Conservation (phyloP, 2,888 invertebrate genomes). For the Cryptocheilus praepositus region DNA sequence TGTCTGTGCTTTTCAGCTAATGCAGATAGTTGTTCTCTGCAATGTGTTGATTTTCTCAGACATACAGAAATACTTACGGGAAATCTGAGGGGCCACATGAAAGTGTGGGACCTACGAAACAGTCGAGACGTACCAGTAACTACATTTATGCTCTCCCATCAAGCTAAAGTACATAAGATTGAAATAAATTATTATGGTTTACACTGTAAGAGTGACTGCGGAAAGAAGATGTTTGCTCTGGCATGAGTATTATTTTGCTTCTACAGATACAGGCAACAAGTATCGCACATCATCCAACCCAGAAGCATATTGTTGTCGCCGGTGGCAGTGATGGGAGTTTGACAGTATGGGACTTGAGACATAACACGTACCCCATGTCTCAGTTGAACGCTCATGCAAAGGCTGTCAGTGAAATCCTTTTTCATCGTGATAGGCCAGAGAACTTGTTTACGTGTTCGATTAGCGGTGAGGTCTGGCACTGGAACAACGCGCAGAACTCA, state of each 20-base stretch:
- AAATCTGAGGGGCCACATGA: conserved; percentile 92
- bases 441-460: conserved; percentile 89
- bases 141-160: conserved; percentile 85
- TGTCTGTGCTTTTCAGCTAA: conserved; percentile 75
- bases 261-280: conserved; percentile 83
- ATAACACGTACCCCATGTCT: conserved; percentile 88
- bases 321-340: conserved; percentile 92
- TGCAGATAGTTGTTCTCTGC: conserved; percentile 89
- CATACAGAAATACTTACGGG: conserved; percentile 87
- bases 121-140: conserved; percentile 80
- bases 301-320: conserved; percentile 88
- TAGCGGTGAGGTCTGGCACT: conserved; percentile 92
- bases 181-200: neutral
- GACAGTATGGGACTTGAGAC: conserved; percentile 92
- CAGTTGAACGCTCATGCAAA: conserved; percentile 86
- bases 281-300: conserved; percentile 89
- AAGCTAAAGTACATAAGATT: conserved; percentile 70
- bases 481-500: conserved; percentile 79
- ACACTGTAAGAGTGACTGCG: neutral
- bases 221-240: neutral
- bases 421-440: conserved; percentile 90
- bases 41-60: conserved; percentile 85
- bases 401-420: conserved; percentile 89
- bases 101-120: conserved; percentile 89
- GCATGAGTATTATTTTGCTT: conserved; percentile 14